Percentiles rank a stretch among this genome's conserved stretches.
Evolutionary conservation across 1,140 invertebrate species (phyloP).

Genomic region (Brachionus manjavacas): DNA sequence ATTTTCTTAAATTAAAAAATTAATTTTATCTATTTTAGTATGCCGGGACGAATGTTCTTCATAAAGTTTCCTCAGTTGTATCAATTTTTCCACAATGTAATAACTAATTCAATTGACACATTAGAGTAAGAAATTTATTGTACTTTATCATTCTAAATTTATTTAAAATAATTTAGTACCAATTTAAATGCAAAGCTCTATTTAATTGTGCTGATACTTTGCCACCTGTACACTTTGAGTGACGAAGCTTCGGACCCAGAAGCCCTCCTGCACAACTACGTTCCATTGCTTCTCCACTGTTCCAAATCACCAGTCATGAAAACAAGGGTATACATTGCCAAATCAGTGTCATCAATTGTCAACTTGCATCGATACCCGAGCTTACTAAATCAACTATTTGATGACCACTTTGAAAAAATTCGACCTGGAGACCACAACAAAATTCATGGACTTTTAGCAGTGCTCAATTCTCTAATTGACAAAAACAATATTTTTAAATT

Average conservation of each 20-base stretch:
- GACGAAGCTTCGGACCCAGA: conserved; percentile 64
- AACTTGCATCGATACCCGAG: conserved; percentile 1
- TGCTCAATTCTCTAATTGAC: not conserved
- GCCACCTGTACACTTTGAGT: conserved; percentile 70
- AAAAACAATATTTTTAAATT: conserved; percentile 5
- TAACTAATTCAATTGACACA: conserved; percentile 59
- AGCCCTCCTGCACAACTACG: conserved; percentile 20
- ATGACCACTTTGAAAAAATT: not conserved
- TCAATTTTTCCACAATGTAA: conserved; percentile 69
- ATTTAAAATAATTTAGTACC: conserved; percentile 47
- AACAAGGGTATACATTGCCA: conserved; percentile 19
- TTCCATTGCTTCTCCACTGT: not conserved
- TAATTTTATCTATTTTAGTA: conserved; percentile 48
- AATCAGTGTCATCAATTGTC: conserved; percentile 7
- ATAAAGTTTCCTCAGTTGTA: conserved; percentile 72
- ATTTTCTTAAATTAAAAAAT: not conserved
- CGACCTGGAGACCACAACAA: not conserved
- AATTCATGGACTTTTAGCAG: not conserved
- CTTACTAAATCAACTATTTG: not conserved
- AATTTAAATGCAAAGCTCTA: conserved; percentile 62
- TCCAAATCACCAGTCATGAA: conserved; percentile 38
- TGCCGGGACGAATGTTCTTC: conserved; percentile 72
- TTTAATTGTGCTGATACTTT: conserved; percentile 72
- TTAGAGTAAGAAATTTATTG: conserved; percentile 45
- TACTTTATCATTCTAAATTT: too few species aligned